A percentile compares a stretch with the other conserved stretches of the same genome.
These are phyloP conservation scores for Drosophila anceps DNA, from an alignment of 2,888 invertebrate species.

Conservation along the genomic window DNA sequence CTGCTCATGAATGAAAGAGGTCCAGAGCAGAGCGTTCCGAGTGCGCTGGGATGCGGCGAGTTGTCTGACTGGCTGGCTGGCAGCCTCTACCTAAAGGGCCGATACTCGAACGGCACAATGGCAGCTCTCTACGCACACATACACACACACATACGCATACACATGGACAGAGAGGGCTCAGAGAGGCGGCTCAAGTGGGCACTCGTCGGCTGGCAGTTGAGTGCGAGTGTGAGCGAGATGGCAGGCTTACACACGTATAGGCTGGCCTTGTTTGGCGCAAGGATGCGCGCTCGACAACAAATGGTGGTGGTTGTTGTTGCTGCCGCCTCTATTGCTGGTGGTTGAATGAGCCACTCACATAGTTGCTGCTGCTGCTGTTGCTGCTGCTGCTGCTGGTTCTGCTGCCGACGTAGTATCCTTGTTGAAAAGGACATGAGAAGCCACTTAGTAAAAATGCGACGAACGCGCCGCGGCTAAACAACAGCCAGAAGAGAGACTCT, in stretches of 20 bases:
- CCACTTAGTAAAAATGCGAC: constrained; percentile 83
- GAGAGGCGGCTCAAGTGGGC: constrained; percentile 72
- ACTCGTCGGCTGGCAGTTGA: constrained; percentile 59
- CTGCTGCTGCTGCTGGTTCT: neutral
- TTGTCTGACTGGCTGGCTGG: constrained; percentile 61
- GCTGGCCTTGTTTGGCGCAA: constrained; percentile 49
- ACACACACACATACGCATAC: constrained; percentile 7
- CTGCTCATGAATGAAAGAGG: constrained; percentile 34
- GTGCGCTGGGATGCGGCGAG: constrained; percentile 33
- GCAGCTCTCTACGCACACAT: constrained; percentile 44
- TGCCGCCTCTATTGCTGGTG: constrained; percentile 51
- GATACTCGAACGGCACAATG: constrained; percentile 64
- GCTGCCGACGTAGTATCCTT: constrained; percentile 61
- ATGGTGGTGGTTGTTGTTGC: constrained; percentile 64
- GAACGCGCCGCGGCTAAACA: constrained; percentile 66
- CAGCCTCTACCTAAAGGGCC: constrained; percentile 35
- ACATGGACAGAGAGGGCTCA: constrained; percentile 32
- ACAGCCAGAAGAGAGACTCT: constrained; percentile 70
- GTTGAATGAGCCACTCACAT: constrained; percentile 78
- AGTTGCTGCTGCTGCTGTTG: constrained; percentile 33
- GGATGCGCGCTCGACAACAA: constrained; percentile 46
- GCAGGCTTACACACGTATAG: constrained; percentile 38
- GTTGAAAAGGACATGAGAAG: constrained; percentile 85
- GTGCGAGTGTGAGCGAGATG: constrained; percentile 47
- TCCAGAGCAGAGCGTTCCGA: constrained; percentile 12